These are phyloP conservation scores for Sinotaia quadrata DNA, from an alignment of 2,888 invertebrate species.

Conservation along the genomic window DNA sequence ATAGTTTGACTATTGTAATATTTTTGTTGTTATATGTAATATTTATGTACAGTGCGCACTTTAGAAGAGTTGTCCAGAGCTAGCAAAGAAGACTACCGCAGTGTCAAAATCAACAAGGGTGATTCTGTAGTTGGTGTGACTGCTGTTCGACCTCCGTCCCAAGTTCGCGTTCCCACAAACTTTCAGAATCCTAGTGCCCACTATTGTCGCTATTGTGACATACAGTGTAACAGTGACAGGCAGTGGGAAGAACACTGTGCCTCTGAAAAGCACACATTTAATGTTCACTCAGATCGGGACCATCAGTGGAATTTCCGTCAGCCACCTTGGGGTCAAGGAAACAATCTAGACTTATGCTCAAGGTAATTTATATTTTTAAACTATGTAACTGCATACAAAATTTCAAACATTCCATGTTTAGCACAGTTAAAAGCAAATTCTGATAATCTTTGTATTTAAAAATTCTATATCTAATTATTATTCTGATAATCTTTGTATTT, in stretches of 20 bases:
- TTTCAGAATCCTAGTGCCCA: conserved; percentile 45
- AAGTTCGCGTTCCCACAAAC: conserved; percentile 34
- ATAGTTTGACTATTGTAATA: no score
- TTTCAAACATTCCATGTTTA: no score
- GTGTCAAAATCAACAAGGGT: conserved; percentile 52
- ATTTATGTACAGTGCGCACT: conserved; percentile 49
- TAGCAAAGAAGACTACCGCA: conserved; percentile 49
- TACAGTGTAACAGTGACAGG: conserved; percentile 61
- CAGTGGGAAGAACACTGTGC: conserved; percentile 69
- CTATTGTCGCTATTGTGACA: conserved; percentile 64
- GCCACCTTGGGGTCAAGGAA: conserved; percentile 63
- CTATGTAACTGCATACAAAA: background rate
- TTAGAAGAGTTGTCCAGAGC: conserved; percentile 48
- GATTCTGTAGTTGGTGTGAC: conserved; percentile 59
- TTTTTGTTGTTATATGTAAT: no score
- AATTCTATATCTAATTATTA: no score
- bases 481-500: no score
- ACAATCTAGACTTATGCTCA: conserved; percentile 51
- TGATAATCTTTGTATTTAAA: no score
- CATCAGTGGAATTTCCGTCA: conserved; percentile 70
- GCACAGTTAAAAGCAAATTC: no score
- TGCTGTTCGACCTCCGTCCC: conserved; percentile 3
- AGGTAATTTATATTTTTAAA: conserved; percentile 43
- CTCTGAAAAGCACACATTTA: conserved; percentile 63
- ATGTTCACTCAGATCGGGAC: conserved; percentile 67